These are phyloP conservation scores for Ochotona princeps DNA, from an alignment of 2,113 vertebrate genomes.

Conservation along the genomic window DNA sequence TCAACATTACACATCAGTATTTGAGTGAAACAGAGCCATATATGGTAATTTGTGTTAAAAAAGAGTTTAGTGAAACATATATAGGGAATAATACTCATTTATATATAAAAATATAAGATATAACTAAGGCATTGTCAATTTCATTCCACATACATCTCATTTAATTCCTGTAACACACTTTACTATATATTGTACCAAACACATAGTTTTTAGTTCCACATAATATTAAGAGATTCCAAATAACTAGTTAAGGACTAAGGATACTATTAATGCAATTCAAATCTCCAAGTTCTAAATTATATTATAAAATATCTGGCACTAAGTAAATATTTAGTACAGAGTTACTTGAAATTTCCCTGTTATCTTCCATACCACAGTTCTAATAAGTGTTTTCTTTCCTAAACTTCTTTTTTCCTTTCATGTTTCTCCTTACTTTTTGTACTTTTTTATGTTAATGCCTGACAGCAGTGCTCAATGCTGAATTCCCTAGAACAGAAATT, in stretches of 20 bases:
- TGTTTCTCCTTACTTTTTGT: not conserved
- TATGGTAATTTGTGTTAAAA: not conserved
- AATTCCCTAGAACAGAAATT: not conserved
- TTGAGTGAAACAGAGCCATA: not conserved
- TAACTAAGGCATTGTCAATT: not conserved
- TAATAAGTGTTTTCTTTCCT: not conserved
- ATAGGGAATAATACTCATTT: not conserved
- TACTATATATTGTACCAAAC: not conserved
- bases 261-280: not conserved
- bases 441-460: not conserved
- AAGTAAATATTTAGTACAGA: not conserved
- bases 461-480: not conserved
- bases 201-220: not conserved
- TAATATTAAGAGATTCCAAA: not conserved
- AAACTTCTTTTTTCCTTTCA: not conserved
- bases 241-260: not conserved
- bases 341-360: not conserved
- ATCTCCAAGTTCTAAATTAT: not conserved
- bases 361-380: not conserved
- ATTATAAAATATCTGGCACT: not conserved
- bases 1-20: not conserved
- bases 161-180: not conserved
- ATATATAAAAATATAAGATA: not conserved
- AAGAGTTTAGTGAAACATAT: not conserved
- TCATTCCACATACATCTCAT: not conserved